Evolutionary conservation across 2,797 vertebrate species (phyloP).

Genomic region (Sebastes elongatus): DNA sequence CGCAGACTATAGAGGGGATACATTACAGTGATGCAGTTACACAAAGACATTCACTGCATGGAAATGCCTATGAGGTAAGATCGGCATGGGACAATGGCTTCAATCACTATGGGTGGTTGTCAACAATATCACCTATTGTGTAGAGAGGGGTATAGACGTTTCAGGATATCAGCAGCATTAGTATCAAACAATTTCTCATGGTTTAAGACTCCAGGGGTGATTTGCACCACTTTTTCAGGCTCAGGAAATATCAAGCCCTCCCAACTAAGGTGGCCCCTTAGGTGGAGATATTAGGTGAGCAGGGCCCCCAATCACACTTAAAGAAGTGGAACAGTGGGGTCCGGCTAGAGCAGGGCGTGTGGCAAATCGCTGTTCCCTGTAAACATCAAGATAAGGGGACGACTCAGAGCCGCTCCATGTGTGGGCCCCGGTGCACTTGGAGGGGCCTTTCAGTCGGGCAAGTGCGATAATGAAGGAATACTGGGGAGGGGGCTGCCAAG

Average conservation of each 20-base stretch:
- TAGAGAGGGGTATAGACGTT: constrained; percentile 66
- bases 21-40: constrained; percentile 81
- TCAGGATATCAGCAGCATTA: constrained; percentile 78
- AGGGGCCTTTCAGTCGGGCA: constrained; percentile 74
- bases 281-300: constrained; percentile 77
- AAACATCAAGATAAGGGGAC: constrained; percentile 84
- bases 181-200: constrained; percentile 79
- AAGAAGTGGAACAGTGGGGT: constrained; percentile 81
- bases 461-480: constrained; percentile 78
- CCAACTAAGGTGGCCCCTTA: constrained; percentile 72
- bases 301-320: constrained; percentile 72
- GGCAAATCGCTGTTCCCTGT: constrained; percentile 84
- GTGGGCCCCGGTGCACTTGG: constrained; percentile 73
- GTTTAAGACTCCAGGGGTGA: constrained; percentile 81
- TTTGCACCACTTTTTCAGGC: constrained; percentile 81
- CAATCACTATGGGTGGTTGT: constrained; percentile 77
- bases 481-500: constrained; percentile 74
- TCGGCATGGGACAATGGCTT: constrained; percentile 77
- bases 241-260: constrained; percentile 74
- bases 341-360: constrained; percentile 71
- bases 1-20: constrained; percentile 75
- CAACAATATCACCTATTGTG: constrained; percentile 81
- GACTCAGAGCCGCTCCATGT: constrained; percentile 74
- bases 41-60: constrained; percentile 77
- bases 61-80: constrained; percentile 81